phyloP scores from a whole-genome alignment of 1,140 invertebrate species.

The Charaxes varanes region DNA sequence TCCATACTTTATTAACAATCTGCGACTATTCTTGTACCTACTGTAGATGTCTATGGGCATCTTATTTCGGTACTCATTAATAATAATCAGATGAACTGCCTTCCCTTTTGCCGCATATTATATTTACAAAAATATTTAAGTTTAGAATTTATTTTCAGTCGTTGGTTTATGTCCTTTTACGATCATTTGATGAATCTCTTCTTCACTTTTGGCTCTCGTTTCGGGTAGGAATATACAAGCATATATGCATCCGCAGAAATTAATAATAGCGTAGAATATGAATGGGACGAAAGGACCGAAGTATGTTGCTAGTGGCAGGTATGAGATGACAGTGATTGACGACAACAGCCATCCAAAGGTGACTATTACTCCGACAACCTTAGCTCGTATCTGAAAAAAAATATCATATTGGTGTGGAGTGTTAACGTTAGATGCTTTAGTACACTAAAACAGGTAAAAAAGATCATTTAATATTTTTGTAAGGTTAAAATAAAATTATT shows the following conservation, averaged over 20 bases:
- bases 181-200: too few relatives aligned
- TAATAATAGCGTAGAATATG: conserved; percentile 22
- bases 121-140: too few relatives aligned
- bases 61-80: too few relatives aligned
- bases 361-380: conserved; percentile 27
- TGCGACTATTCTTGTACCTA: too few relatives aligned
- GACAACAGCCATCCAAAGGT: conserved; percentile 26
- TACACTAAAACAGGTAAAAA: neutral
- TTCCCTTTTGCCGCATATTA: too few relatives aligned
- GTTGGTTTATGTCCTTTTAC: too few relatives aligned
- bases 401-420: neutral
- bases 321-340: conserved; percentile 21
- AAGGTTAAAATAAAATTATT: too few relatives aligned
- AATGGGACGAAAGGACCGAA: conserved; percentile 26
- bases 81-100: too few relatives aligned
- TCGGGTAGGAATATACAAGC: conserved; percentile 25
- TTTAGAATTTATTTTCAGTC: too few relatives aligned
- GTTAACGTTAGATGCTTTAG: neutral
- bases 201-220: conserved; percentile 33
- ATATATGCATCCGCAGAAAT: conserved; percentile 22
- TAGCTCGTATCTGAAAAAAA: conserved; percentile 33
- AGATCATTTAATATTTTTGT: neutral
- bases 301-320: conserved; percentile 13
- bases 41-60: too few relatives aligned
- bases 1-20: too few relatives aligned